These are phyloP conservation scores for Galerucella calmariensis DNA, from an alignment of 2,888 invertebrate species.

Conservation along the genomic window DNA sequence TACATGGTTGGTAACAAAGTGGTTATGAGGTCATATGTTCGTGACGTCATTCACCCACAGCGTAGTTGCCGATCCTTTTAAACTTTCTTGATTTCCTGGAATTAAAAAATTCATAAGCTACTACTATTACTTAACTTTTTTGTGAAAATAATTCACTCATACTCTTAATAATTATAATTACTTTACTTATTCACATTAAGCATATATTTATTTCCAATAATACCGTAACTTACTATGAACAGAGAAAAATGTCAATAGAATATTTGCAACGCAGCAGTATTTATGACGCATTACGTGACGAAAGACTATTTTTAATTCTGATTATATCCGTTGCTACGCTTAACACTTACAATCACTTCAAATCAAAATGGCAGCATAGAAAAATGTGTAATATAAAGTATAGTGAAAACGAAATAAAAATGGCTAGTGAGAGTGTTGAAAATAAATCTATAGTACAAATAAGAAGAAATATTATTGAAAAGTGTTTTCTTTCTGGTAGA, in stretches of 20 bases:
- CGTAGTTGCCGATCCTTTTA: not conserved
- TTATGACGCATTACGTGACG: slow-evolving; percentile 23
- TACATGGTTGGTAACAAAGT: not conserved
- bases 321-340: not conserved
- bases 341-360: slow-evolving; percentile 15
- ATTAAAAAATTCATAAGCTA: not conserved
- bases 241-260: not conserved
- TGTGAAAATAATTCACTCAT: too few species aligned
- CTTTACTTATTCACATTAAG: too few species aligned
- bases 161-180: too few species aligned
- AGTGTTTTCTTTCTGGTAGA: slow-evolving; percentile 21
- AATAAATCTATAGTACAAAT: slow-evolving; percentile 27
- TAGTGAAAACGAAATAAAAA: slow-evolving; percentile 34
- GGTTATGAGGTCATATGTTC: not conserved
- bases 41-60: not conserved
- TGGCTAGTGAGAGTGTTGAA: slow-evolving; percentile 38
- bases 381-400: slow-evolving; percentile 31
- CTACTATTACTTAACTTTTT: too few species aligned
- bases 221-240: too few species aligned
- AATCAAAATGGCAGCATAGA: slow-evolving; percentile 42
- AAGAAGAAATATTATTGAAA: slow-evolving; percentile 26
- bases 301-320: slow-evolving; percentile 25
- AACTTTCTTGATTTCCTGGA: not conserved
- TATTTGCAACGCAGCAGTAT: slow-evolving; percentile 5
- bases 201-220: too few species aligned